Conservation (phyloP, 2,888 invertebrate genomes). For the Atherix ibis region DNA sequence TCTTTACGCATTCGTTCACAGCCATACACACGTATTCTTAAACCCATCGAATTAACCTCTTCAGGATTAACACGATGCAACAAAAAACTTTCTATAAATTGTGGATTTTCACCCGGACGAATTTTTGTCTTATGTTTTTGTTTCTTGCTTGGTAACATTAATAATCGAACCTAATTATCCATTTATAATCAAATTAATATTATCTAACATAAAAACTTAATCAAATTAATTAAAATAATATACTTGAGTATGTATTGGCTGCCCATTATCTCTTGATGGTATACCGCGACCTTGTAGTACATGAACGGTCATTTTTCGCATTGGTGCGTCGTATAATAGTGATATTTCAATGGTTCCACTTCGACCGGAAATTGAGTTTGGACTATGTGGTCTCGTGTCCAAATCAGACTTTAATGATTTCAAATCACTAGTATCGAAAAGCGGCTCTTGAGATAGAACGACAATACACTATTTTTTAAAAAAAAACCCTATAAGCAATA, state of each 20-base stretch:
- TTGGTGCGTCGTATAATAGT: conserved; percentile 76
- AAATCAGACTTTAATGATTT: conserved; percentile 31
- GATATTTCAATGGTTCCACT: conserved; percentile 77
- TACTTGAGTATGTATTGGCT: conserved; percentile 54
- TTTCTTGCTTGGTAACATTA: conserved; percentile 80
- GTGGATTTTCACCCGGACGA: conserved; percentile 76
- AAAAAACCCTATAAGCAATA: too few relatives aligned
- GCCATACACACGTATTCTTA: conserved; percentile 79
- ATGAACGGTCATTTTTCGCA: conserved; percentile 83
- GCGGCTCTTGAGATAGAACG: conserved; percentile 32
- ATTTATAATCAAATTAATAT: conserved; percentile 7
- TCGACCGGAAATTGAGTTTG: conserved; percentile 31
- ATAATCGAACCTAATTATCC: conserved; percentile 58
- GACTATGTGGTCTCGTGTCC: conserved; percentile 29
- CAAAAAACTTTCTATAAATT: conserved; percentile 82
- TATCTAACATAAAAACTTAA: conserved; percentile 1
- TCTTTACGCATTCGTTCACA: conserved; percentile 88
- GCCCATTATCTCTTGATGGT: conserved; percentile 50
- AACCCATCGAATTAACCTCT: conserved; percentile 83
- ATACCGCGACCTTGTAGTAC: conserved; percentile 75
- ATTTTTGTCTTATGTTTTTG: conserved; percentile 91
- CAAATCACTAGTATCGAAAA: conserved; percentile 32
- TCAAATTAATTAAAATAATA: conserved; percentile 1
- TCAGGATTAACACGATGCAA: conserved; percentile 86
- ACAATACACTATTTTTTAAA: too few relatives aligned